Base-by-base conservation (phyloP, 2,113 vertebrate species). In the Nipponia nippon region DNA sequence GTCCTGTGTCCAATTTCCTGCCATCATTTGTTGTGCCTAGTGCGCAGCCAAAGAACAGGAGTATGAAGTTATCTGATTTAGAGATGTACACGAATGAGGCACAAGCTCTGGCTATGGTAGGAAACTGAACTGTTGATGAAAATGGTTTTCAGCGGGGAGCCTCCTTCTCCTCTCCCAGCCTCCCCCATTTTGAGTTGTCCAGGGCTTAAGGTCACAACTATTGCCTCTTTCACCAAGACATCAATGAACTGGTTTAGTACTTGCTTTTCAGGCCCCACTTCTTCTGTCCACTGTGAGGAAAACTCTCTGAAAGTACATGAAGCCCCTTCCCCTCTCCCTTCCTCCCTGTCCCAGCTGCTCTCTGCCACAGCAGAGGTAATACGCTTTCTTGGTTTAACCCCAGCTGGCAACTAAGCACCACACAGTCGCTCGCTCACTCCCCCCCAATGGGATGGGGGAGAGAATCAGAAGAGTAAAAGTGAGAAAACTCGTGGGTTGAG, bases 1-100 rank as follows among this genome's bases (percentile, higher is more conserved):
- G 66, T 44, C 34, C 36, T 34, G 40, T 42, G 61, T 92, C 91
- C 97, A 97, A 96, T 97, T 97, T 98, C 97, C 97, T 97, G 97
- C 91, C 8, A 4, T 94, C 71, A 29, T 53, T 95, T 21, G 13
- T 55, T 50, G 40, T 50, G 63, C 69, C 87, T 82, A 58, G 47
- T 6, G 32, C 4, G 3, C 50, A 90, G 84, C 42, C 30, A 6
- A 70, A 83, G 77, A 92, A 47, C 78, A 96, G 67, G 56, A 88
- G 27, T 62, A 69, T 59, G 81, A 97, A 95, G 83, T 53, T 90
- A 93, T 94, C 89, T 96, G 94, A 96, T 95, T 76, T 91, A 79
- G 79, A 91, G 80, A 88, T 13, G 5, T 63, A 61, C 53, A 53
- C 0, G 15, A 89, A 58, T 52, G 78, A 94, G 93, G 69, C 85